Evolutionary conservation across 2,113 vertebrate species (phyloP), one percentile per base, ranked within the genome.

Genomic region (Leptodactylus fuscus): DNA sequence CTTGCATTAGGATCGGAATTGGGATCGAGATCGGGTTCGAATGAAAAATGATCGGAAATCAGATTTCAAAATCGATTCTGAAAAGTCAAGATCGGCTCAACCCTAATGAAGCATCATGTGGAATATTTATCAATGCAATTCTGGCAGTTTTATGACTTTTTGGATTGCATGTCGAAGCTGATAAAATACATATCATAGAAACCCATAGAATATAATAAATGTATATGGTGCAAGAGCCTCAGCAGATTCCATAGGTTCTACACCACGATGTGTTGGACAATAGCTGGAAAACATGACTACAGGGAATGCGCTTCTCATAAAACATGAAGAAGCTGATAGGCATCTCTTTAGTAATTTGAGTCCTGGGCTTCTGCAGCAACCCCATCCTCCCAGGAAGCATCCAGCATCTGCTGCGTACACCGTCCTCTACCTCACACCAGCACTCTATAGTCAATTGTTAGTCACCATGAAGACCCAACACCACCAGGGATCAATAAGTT

Each of bases 311-410:
- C 20, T 6, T 36, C 75, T 78, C 83, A 85, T 78, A 78, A 85
- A 85, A 85, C 83, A 78, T 85, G 58, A 53, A 85, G 60, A 53
- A 67, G 74, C 74, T 79, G 83, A 85, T 85, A 85, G 53, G 53
- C 60, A 78, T 78, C 74, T 85, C 58, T 8, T n/a, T 6, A 51
- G 83, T 85, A 85, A 85, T 36, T 32, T 24, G 60, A 85, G 83
- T 77, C 58, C n/a, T 70, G 29, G 44, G 79, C 24, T 81, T 81
- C 76, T 51, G 22, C 34, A 60, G 22, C 76, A 36, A 38, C 55
- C 32, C 51, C 51, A 60, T 79, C 76, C 76, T 58, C 27, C 49
- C 6, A 29, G 41, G 49, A 55, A 53, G 12, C 34, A 44, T 60
- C 69, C 70, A 83, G 81, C 81, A 83, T 53, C 81, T 83, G 81